A percentile compares a stretch with the other conserved stretches of the same genome.
phyloP scores from a whole-genome alignment of 1,140 invertebrate species.

The Achatina immaculata region DNA sequence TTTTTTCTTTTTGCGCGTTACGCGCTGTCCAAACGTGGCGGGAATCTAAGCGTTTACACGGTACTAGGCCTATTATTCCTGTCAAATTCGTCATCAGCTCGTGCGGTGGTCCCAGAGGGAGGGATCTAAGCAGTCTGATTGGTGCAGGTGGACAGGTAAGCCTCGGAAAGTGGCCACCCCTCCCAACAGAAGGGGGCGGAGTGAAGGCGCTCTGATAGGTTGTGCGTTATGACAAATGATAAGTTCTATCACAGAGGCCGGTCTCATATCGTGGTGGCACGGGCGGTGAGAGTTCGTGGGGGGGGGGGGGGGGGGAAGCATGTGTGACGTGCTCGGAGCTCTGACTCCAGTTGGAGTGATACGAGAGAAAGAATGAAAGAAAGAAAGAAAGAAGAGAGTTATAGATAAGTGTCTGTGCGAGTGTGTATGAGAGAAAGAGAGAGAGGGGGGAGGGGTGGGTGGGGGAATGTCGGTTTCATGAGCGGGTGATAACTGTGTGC shows the following conservation, averaged over 20 bases:
- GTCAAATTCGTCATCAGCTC: conserved; percentile 63
- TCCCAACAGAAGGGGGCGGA: background rate
- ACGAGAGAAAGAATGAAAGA: no score
- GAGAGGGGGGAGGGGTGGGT: background rate
- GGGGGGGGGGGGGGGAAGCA: no score
- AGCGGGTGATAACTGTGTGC: background rate
- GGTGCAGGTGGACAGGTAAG: conserved; percentile 57
- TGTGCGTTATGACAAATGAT: background rate
- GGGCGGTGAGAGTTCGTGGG: background rate
- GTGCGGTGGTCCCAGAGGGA: conserved; percentile 61
- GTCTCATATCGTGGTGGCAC: background rate
- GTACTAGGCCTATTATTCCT: no score
- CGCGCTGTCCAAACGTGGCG: conserved; percentile 62
- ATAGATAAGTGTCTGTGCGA: background rate
- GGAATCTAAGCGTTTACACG: no score
- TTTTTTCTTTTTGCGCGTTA: no score
- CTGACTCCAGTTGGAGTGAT: no score
- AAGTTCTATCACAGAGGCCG: background rate
- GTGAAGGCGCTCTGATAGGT: background rate
- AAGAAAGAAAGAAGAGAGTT: no score
- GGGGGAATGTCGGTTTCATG: no score
- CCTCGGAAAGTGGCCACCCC: background rate
- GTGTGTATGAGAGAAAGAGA: background rate
- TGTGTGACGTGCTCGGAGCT: no score
- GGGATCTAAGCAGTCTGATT: conserved; percentile 56